A percentile compares a stretch with the other conserved stretches of the same genome.
Conservation (phyloP, 2,113 vertebrate species). For the Oreochromis aureus region DNA sequence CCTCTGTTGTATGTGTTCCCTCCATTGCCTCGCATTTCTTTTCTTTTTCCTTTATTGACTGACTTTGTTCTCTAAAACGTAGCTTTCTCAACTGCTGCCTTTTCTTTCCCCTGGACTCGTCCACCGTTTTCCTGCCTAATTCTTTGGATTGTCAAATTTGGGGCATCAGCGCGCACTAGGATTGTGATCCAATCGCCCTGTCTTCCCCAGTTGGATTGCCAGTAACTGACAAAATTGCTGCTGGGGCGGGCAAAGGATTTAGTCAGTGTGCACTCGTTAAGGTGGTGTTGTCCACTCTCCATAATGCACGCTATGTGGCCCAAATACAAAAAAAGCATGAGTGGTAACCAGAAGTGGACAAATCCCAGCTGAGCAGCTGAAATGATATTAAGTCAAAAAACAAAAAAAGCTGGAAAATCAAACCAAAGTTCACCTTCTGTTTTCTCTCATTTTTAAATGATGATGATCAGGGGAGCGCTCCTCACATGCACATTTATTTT, state of each 20-base stretch:
- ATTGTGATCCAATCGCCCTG: background rate
- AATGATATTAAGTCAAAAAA: background rate
- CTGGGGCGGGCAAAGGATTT: background rate
- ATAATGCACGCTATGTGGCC: background rate
- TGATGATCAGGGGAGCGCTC: background rate
- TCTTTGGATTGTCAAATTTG: conserved; percentile 41
- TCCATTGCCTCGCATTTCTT: background rate
- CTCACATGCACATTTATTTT: background rate
- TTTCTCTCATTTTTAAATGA: background rate
- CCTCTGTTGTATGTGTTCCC: background rate
- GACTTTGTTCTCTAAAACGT: background rate
- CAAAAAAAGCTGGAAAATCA: background rate
- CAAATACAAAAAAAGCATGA: background rate
- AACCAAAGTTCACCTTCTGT: background rate
- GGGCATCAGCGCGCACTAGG: conserved; percentile 1
- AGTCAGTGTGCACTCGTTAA: background rate
- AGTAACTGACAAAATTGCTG: background rate
- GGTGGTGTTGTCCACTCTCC: background rate
- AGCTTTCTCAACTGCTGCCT: background rate
- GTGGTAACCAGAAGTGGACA: background rate
- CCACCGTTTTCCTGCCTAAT: background rate
- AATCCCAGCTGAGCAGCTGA: background rate
- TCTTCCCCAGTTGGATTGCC: background rate
- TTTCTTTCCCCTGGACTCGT: background rate
- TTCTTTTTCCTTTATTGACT: background rate